Conservation (phyloP, 2,888 invertebrate species). For the Meloe dianella region DNA sequence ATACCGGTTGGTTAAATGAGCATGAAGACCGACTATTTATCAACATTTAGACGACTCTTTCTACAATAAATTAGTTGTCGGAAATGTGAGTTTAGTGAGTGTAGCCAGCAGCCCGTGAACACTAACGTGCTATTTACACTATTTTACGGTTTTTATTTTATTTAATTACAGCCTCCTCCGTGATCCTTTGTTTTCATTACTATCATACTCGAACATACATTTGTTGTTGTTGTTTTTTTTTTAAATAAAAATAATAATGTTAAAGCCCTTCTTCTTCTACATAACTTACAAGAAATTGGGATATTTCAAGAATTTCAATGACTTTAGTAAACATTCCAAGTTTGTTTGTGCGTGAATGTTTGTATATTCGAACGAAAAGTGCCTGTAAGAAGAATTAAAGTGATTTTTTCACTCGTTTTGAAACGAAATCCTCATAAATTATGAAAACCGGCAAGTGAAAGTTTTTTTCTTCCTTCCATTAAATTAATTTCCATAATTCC, state of each 20-base stretch:
- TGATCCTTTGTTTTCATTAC: slow-evolving; percentile 39
- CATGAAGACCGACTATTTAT: neutral
- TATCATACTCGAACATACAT: neutral
- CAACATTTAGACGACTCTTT: slow-evolving; percentile 4
- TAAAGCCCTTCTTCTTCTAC: slow-evolving; percentile 14
- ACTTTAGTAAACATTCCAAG: slow-evolving; percentile 20
- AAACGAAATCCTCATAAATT: neutral
- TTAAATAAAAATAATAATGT: slow-evolving; percentile 21
- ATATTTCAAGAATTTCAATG: slow-evolving; percentile 27
- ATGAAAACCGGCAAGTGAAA: neutral
- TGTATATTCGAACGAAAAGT: neutral
- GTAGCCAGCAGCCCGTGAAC: slow-evolving; percentile 54
- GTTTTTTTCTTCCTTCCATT: neutral
- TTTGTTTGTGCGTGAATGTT: neutral
- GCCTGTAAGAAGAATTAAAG: neutral
- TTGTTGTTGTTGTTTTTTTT: slow-evolving; percentile 19
- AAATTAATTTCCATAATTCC: neutral
- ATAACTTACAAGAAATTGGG: slow-evolving; percentile 13
- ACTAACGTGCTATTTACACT: slow-evolving; percentile 56
- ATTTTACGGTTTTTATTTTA: slow-evolving; percentile 53
- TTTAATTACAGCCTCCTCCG: slow-evolving; percentile 52
- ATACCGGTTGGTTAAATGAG: neutral
- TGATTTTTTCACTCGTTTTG: neutral
- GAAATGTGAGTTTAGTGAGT: slow-evolving; percentile 53
- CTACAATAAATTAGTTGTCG: slow-evolving; percentile 47